These are phyloP conservation scores for Neodiprion virginianus DNA, from an alignment of 1,140 invertebrate genomes.

Conservation along the genomic window DNA sequence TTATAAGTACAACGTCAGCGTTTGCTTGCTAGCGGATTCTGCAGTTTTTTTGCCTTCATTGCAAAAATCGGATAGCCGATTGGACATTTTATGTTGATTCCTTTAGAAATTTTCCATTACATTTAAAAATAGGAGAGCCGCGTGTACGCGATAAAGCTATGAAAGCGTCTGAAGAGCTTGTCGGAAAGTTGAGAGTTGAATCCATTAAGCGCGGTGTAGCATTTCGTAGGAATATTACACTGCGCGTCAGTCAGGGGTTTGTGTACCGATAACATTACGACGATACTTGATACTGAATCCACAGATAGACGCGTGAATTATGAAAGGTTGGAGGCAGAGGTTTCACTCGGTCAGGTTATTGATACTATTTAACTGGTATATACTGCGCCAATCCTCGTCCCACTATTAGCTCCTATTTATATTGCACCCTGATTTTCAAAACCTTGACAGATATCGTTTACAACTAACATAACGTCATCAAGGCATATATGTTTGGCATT, in stretches of 20 bases:
- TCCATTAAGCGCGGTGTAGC: conserved; percentile 53
- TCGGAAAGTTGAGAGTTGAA: conserved; percentile 42
- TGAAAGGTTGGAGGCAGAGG: not conserved
- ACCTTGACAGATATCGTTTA: no score
- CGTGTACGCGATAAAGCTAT: no score
- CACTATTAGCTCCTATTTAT: no score
- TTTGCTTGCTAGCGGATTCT: conserved; percentile 18
- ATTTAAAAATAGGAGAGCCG: no score
- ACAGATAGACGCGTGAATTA: not conserved
- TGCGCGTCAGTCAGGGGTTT: conserved; percentile 21
- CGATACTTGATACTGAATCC: not conserved
- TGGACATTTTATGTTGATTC: no score
- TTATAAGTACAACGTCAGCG: no score
- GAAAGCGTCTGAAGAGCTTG: not conserved
- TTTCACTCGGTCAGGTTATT: not conserved
- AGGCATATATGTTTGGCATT: no score
- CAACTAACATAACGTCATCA: no score
- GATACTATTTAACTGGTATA: not conserved
- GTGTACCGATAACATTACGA: not conserved
- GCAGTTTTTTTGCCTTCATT: not conserved
- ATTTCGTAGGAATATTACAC: conserved; percentile 56
- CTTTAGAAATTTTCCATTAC: no score
- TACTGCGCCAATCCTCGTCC: no score
- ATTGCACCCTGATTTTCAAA: no score
- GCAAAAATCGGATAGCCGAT: not conserved